A percentile compares a stretch with the other conserved stretches of the same genome.
Conservation (phyloP, 1,140 invertebrate species). For the Meteorus sp. region DNA sequence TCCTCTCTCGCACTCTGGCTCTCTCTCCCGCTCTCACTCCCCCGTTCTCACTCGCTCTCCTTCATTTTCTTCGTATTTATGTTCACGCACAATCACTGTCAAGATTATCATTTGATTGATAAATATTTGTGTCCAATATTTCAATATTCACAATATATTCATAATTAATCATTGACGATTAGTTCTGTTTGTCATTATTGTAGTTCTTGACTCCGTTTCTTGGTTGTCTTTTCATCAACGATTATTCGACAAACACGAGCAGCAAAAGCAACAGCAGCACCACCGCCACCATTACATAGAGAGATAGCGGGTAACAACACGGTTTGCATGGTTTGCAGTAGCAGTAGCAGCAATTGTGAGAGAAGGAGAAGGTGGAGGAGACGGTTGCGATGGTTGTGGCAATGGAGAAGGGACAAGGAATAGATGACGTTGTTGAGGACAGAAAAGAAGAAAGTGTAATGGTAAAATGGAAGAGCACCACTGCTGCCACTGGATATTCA, state of each 20-base stretch:
- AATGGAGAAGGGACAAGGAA: background rate
- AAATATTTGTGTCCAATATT: too few species aligned
- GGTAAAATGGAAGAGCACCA: slow-evolving; percentile 7
- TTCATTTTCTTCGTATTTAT: background rate
- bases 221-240: background rate
- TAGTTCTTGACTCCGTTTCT: background rate
- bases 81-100: background rate
- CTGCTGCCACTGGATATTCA: background rate
- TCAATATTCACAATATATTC: too few species aligned
- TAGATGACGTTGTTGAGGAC: background rate
- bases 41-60: background rate
- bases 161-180: too few species aligned
- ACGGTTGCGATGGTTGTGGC: background rate
- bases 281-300: slow-evolving; percentile 19
- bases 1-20: background rate
- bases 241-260: slow-evolving; percentile 6
- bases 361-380: background rate
- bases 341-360: background rate
- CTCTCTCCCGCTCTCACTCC: background rate
- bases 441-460: background rate
- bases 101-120: too few species aligned
- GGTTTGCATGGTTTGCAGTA: background rate
- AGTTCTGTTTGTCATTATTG: too few species aligned
- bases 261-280: slow-evolving; percentile 9
- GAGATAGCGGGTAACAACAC: slow-evolving; percentile 14